Base-by-base conservation (phyloP, 2,797 vertebrate species). In the Mergus octosetaceus region DNA sequence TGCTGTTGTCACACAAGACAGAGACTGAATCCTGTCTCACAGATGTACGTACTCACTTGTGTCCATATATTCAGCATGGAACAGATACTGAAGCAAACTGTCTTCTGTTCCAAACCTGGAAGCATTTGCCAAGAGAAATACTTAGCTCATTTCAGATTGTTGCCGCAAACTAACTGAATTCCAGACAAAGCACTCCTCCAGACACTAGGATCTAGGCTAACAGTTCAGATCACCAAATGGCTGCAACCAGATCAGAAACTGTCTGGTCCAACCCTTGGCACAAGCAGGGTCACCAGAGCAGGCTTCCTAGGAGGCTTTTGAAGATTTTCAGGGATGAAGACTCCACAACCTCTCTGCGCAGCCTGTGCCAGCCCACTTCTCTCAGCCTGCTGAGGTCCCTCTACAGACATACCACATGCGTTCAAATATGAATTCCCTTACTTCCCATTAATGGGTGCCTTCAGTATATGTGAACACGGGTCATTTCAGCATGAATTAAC, bases 31-130 rank as follows among this genome's bases (percentile, higher is more conserved):
- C 10, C 45, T 41, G 18, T 5, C 16, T 89, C 65, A 66, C 47
- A 65, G 51, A 56, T 0, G 1, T 45, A 60, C 0, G 0, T 34
- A 64, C 53, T 25, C 34, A 60, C 32, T 36, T 43, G 53, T 13
- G 16, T 56, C 53, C 36, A 5, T 22, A 39, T 39, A 45, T 20
- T 41, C 56, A 24, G 13, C 21, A 57, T 53, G 70, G 25, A 41
- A 39, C 0, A 41, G 51, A 65, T 53, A 18, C 2, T 21, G 64
- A 65, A 65, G 22, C 22, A 28, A 75, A 65, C 38, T n/a, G 12
- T 72, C 64, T 57, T 65, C 51, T 54, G 21, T 54, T 53, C 39
- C 30, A 17, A 18, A 13, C 45, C 53, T 38, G n/a, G 13, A 34
- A 75, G 34, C 5, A 24, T 58, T 70, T 79, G 47, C 36, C 49